phyloP scores from a whole-genome alignment of 2,113 vertebrate species.

The Corythornis madagascariensis region DNA sequence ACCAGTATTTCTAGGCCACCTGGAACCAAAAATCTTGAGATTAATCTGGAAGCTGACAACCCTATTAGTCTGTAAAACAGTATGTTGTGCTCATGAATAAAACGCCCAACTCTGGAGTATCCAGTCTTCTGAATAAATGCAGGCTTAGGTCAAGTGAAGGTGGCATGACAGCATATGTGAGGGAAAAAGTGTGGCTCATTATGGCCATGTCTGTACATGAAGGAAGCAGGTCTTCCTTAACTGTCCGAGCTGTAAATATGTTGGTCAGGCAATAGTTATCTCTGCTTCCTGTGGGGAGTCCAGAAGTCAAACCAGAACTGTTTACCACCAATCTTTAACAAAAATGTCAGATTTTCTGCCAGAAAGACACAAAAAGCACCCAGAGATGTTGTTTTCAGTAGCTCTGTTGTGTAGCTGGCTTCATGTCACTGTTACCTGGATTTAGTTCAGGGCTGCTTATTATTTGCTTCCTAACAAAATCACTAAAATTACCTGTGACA shows the following conservation, averaged over 20 bases:
- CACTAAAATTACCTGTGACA: neutral
- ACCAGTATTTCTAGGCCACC: constrained; percentile 37
- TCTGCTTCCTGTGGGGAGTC: neutral
- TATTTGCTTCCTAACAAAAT: neutral
- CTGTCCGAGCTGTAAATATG: neutral
- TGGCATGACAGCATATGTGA: too few relatives aligned
- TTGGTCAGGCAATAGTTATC: neutral
- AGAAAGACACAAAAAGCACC: neutral
- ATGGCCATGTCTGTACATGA: neutral
- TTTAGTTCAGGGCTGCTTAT: neutral
- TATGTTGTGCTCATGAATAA: neutral
- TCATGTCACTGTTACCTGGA: neutral
- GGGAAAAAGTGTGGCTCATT: neutral
- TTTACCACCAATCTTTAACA: neutral
- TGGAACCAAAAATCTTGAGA: neutral
- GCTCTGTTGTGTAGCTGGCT: neutral
- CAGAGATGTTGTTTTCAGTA: neutral
- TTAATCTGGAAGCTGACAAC: neutral
- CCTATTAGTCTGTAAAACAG: neutral
- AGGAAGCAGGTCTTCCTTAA: neutral
- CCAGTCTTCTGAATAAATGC: neutral
- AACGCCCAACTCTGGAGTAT: neutral
- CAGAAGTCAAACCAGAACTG: neutral
- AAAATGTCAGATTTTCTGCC: neutral
- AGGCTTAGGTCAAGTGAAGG: neutral